These are phyloP conservation scores for Catamblyrhynchus diadema DNA, from an alignment of 2,797 vertebrate genomes.

Conservation along the genomic window DNA sequence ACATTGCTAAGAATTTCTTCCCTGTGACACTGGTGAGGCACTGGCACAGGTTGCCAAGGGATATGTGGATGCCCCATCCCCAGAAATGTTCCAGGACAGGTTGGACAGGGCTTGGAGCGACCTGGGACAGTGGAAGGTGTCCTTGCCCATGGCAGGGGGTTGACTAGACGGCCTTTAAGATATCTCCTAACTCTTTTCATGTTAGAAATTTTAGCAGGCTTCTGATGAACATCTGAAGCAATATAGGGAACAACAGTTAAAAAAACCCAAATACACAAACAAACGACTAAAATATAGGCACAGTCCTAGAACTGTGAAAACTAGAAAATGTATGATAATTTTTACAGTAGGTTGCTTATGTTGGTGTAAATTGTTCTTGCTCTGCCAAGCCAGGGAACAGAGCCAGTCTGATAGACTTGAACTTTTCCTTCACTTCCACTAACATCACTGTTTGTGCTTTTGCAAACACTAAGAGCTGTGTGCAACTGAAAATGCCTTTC, in stretches of 20 bases:
- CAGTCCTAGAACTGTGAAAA: background rate
- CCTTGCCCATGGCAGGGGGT: fast-evolving
- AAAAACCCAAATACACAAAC: background rate
- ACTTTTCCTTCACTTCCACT: background rate
- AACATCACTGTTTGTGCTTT: background rate
- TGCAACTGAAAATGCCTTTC: background rate
- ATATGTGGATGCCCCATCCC: background rate
- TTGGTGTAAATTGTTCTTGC: background rate
- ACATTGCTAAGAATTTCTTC: background rate
- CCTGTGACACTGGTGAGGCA: fast-evolving
- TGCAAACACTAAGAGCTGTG: background rate
- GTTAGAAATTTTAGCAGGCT: background rate
- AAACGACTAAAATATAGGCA: background rate
- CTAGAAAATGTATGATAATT: background rate
- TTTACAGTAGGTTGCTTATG: background rate
- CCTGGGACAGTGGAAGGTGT: fast-evolving
- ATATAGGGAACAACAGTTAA: background rate
- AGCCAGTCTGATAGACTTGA: background rate
- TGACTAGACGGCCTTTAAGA: background rate
- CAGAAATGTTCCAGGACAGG: background rate
- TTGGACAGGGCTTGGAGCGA: background rate
- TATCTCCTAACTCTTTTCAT: background rate
- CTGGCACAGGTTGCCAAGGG: background rate
- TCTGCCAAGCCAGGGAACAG: background rate
- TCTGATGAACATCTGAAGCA: background rate